Evolutionary conservation across 1,140 invertebrate species (phyloP).

Genomic region (Hesperophylax magnus): DNA sequence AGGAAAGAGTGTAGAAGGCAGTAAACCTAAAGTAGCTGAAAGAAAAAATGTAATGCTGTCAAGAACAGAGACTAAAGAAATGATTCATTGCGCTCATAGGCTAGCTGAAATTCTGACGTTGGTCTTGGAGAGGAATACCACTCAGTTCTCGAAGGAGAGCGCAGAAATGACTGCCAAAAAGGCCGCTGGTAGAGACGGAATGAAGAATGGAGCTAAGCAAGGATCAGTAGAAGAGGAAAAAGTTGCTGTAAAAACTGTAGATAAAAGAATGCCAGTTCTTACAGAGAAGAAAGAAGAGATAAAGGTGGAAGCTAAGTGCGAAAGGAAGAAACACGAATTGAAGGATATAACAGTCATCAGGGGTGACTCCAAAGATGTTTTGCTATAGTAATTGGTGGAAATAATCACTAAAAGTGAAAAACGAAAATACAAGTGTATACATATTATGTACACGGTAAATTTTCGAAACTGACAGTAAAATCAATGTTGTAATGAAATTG

Average conservation of each 20-base stretch:
- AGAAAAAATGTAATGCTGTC: conserved; percentile 23
- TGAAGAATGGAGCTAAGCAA: not conserved
- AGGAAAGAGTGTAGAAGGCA: not conserved
- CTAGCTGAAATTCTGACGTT: conserved; percentile 53
- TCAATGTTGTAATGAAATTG: too few relatives aligned
- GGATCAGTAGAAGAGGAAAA: not conserved
- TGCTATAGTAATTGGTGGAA: conserved; percentile 6
- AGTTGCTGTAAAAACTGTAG: not conserved
- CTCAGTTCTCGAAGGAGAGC: not conserved
- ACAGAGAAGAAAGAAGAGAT: conserved; percentile 1
- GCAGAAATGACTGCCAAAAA: not conserved
- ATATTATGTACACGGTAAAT: too few relatives aligned
- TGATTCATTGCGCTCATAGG: conserved; percentile 55
- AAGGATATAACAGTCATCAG: conserved; percentile 33
- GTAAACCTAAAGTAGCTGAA: not conserved
- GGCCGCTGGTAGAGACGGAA: not conserved
- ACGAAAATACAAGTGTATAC: too few relatives aligned
- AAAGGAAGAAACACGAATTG: conserved; percentile 11
- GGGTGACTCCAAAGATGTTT: conserved; percentile 38
- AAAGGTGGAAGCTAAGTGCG: not conserved
- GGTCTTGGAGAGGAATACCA: conserved; percentile 46
- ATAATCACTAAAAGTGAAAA: too few relatives aligned
- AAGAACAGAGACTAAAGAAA: conserved; percentile 50
- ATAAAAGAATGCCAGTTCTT: not conserved
- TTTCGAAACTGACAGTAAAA: too few relatives aligned